Base-by-base conservation (phyloP, 2,888 invertebrate species). In the Agapetus fuscipes region DNA sequence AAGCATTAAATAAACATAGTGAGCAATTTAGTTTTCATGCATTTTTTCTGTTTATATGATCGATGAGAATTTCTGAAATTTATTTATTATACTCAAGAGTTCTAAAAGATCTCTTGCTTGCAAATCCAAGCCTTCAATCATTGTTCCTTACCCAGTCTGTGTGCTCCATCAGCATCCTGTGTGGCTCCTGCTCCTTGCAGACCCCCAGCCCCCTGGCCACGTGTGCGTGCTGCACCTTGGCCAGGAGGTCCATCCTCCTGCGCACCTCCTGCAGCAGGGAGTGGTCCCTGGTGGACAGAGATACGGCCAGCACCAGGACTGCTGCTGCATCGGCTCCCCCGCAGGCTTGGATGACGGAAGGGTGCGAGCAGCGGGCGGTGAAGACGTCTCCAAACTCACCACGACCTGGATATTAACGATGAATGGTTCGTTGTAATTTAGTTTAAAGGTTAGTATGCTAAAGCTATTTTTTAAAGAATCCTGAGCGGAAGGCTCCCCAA, bases 331-430 rank as follows among this genome's bases (percentile, higher is more conserved):
- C 2, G 36, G 24, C 33, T 42, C 38, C 16, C 30, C 29, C 33
- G 55, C 57, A 48, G 51, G 52, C 1, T 34, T 57, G 54, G n/a
- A 33, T 13, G 4, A 32, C 35, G n/a, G 52, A 56, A 6, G 34
- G 31, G 2, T 49, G 53, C 41, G 55, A 60, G 59, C 56, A 76
- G 53, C 74, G 88, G 32, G 86, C 90, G 26, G 91, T 66, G 53
- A 85, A 80, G 1, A 95, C 84, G 52, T 94, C 94, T 0, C 95
- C 95, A 54, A 90, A 95, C 52, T 90, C 87, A 1, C 95, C 93
- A 15, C 90, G 83, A 12, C 93, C 86, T 81, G 30, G 5, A n/a
- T n/a, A n/a, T n/a, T n/a, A n/a, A n/a, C n/a, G n/a, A n/a, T n/a
- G n/a, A n/a, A n/a, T n/a, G n/a, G n/a, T n/a, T n/a, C n/a, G n/a